phyloP scores from a whole-genome alignment of 1,140 invertebrate genomes.

The Tyrophagus putrescentiae region DNA sequence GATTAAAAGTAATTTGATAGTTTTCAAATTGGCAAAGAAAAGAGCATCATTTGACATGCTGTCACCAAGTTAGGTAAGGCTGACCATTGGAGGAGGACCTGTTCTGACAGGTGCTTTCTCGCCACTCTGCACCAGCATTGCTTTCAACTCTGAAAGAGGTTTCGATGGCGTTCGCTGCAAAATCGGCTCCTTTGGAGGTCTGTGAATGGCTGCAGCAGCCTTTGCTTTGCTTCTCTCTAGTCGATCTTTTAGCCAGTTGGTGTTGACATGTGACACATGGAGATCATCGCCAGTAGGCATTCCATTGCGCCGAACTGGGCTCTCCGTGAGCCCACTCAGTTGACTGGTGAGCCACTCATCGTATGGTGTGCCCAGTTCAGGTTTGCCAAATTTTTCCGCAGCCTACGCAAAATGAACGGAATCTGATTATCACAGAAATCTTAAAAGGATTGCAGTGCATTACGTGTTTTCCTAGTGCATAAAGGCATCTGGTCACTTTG shows the following conservation, averaged over 20 bases:
- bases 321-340: constrained; percentile 12
- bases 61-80: too few species aligned
- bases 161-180: background rate
- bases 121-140: background rate
- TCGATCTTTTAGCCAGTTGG: constrained; percentile 6
- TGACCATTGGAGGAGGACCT: too few species aligned
- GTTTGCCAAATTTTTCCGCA: constrained; percentile 33
- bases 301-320: constrained; percentile 23
- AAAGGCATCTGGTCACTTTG: constrained; percentile 31
- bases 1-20: too few species aligned
- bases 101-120: background rate
- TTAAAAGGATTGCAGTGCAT: constrained; percentile 13
- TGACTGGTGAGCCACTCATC: constrained; percentile 20
- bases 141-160: background rate
- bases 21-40: too few species aligned
- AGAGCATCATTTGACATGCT: too few species aligned
- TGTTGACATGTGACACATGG: constrained; percentile 27
- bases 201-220: background rate
- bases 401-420: constrained; percentile 31
- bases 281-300: constrained; percentile 28
- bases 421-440: constrained; percentile 6
- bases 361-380: constrained; percentile 27
- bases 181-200: background rate
- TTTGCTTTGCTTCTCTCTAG: background rate
- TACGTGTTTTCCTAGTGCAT: constrained; percentile 30